Evolutionary conservation across 2,888 invertebrate species (phyloP).

Genomic region (Axea sp.): DNA sequence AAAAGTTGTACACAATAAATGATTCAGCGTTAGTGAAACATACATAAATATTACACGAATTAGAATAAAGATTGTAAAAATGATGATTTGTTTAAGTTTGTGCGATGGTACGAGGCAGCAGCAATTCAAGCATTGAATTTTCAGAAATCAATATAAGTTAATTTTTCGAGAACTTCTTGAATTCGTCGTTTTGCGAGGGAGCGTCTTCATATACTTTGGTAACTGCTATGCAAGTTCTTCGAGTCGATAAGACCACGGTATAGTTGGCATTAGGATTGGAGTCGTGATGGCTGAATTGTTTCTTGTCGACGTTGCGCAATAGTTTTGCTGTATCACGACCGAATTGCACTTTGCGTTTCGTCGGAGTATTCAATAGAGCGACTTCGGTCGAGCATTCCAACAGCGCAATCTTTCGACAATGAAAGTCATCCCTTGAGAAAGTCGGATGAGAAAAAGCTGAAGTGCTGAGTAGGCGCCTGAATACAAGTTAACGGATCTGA

Average conservation of each 20-base stretch:
- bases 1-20: too few species aligned
- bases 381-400: constrained; percentile 56
- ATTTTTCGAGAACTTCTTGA: constrained; percentile 37
- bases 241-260: constrained; percentile 68
- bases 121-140: constrained; percentile 10
- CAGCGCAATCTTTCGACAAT: constrained; percentile 49
- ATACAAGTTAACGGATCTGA: constrained; percentile 27
- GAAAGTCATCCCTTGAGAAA: constrained; percentile 50
- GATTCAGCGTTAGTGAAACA: too few species aligned
- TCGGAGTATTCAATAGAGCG: constrained; percentile 67
- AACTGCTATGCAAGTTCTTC: constrained; percentile 52
- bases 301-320: constrained; percentile 73
- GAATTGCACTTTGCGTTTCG: constrained; percentile 72
- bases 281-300: constrained; percentile 73
- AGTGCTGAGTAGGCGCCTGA: constrained; percentile 36
- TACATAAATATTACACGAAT: too few species aligned
- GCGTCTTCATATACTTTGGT: constrained; percentile 50
- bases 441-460: constrained; percentile 25
- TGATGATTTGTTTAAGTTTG: too few species aligned
- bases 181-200: constrained; percentile 31
- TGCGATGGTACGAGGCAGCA: too few species aligned
- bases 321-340: constrained; percentile 68
- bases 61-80: too few species aligned
- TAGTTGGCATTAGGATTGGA: constrained; percentile 67
- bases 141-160: constrained; percentile 34